phyloP scores from a whole-genome alignment of 2,888 invertebrate species.

The Nineta flava region DNA sequence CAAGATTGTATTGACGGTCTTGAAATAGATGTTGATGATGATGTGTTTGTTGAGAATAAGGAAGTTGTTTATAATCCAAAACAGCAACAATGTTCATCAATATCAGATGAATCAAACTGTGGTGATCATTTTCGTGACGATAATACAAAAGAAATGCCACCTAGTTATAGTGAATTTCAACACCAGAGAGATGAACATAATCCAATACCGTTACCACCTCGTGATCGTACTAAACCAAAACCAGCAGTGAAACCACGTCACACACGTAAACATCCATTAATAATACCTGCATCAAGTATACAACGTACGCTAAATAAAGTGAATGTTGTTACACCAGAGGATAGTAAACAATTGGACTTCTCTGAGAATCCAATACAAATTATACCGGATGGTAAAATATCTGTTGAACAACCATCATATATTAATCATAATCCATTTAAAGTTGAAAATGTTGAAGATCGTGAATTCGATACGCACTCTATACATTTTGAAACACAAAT shows the following conservation, averaged over 20 bases:
- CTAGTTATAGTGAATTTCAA: conserved; percentile 4
- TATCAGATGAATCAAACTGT: conserved; percentile 5
- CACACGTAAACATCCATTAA: conserved; percentile 65
- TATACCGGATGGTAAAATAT: conserved; percentile 9
- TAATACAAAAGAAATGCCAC: not conserved
- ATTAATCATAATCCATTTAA: conserved; percentile 12
- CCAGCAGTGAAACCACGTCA: conserved; percentile 51
- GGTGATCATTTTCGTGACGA: not conserved
- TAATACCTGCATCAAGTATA: conserved; percentile 50
- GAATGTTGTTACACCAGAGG: conserved; percentile 28
- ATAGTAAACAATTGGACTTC: conserved; percentile 20
- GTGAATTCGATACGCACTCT: conserved; percentile 26
- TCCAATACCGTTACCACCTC: conserved; percentile 64
- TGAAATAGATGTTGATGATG: conserved; percentile 1
- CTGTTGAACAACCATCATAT: conserved; percentile 11
- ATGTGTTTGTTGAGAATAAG: not conserved
- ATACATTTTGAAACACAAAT: conserved; percentile 42
- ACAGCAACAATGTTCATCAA: not conserved
- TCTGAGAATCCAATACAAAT: conserved; percentile 17
- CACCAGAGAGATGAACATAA: conserved; percentile 29
- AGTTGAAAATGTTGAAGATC: conserved; percentile 7
- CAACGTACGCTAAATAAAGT: conserved; percentile 46
- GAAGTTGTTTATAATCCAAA: not conserved
- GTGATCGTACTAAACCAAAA: conserved; percentile 49
- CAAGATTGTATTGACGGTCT: not conserved